Evolutionary conservation across 1,140 invertebrate genomes (phyloP).

Genomic region (Drosophila tropicalis): DNA sequence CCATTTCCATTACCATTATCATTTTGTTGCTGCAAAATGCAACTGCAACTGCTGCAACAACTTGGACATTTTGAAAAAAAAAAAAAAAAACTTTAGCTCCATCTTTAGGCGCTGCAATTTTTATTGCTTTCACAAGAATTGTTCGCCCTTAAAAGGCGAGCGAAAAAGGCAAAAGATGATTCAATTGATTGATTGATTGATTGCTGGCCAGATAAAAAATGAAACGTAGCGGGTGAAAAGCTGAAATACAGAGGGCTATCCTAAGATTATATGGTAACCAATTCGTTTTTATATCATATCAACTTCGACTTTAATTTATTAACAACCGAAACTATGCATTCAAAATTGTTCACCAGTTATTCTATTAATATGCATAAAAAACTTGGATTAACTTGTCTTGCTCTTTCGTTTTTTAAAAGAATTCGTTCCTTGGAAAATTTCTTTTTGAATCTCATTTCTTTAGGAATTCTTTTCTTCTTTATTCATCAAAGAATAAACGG

Average conservation of each 20-base stretch:
- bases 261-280: conserved; percentile 3
- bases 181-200: conserved; percentile 76
- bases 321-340: too few relatives aligned
- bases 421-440: too few relatives aligned
- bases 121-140: conserved; percentile 77
- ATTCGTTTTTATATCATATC: conserved; percentile 23
- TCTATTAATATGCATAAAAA: too few relatives aligned
- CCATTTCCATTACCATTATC: conserved; percentile 19
- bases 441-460: too few relatives aligned
- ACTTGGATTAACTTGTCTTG: too few relatives aligned
- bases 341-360: too few relatives aligned
- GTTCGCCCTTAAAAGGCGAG: conserved; percentile 65
- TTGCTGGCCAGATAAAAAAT: conserved; percentile 20
- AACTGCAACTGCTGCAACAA: background rate
- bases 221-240: background rate
- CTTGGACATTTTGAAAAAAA: background rate
- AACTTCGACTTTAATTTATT: too few relatives aligned
- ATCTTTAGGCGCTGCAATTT: conserved; percentile 67
- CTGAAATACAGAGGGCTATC: background rate
- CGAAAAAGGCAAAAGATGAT: conserved; percentile 50
- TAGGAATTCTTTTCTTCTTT: too few relatives aligned
- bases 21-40: conserved; percentile 11
- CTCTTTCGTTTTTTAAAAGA: too few relatives aligned
- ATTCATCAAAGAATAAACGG: too few relatives aligned
- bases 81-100: background rate